Percentiles rank a stretch among this genome's conserved stretches.
These are phyloP conservation scores for Podarcis raffonei DNA, from an alignment of 2,113 vertebrate species.

Conservation along the genomic window DNA sequence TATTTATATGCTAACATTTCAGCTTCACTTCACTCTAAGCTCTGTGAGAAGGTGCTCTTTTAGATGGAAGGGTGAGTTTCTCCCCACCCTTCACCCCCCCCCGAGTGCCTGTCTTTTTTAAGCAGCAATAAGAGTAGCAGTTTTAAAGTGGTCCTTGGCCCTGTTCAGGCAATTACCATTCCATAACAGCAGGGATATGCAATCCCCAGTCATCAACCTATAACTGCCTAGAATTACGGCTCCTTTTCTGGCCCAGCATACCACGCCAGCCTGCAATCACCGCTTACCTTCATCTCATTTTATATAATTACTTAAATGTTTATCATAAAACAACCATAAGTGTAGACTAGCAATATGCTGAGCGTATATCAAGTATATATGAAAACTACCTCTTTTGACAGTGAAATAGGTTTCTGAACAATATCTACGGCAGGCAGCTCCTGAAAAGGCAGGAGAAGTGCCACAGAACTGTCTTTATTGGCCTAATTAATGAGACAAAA, in stretches of 20 bases:
- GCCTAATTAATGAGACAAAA: slow-evolving; percentile 26
- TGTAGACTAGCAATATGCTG: too few relatives aligned
- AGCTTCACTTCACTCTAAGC: not conserved
- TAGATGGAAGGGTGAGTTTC: not conserved
- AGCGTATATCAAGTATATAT: not conserved
- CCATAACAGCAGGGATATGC: too few relatives aligned
- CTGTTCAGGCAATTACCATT: too few relatives aligned
- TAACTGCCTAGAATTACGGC: too few relatives aligned
- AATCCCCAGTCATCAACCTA: too few relatives aligned
- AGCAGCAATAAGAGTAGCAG: not conserved
- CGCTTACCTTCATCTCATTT: too few relatives aligned
- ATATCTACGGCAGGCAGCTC: rapidly evolving
- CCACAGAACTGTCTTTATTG: slow-evolving; percentile 47
- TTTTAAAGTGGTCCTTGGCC: not conserved
- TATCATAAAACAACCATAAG: too few relatives aligned
- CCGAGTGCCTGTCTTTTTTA: not conserved
- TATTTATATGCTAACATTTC: not conserved
- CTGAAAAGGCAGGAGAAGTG: slow-evolving; percentile 14
- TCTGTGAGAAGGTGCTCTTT: not conserved
- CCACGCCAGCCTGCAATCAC: too few relatives aligned
- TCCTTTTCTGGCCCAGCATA: too few relatives aligned
- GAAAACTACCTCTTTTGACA: not conserved
- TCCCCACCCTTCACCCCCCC: not conserved
- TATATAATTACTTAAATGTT: too few relatives aligned
- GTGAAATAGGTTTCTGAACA: not conserved